Base-by-base conservation (phyloP, 2,888 invertebrate species). In the Platynereis dumerilii region DNA sequence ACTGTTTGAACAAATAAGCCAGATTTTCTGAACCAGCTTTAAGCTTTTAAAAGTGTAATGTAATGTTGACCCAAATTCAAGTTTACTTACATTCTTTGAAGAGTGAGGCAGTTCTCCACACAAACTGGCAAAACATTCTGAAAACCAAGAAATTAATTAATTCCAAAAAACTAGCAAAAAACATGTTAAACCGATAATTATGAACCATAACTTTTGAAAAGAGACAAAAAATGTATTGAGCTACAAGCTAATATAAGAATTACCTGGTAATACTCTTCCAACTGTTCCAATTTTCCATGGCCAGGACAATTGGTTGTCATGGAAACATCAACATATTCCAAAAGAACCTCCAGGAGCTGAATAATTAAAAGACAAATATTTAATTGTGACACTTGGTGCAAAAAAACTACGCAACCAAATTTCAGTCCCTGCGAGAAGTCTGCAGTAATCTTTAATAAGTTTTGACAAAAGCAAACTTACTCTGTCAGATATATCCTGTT, bases 31-130 rank as follows among this genome's bases (percentile, higher is more conserved):
- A n/a, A n/a, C n/a, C n/a, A n/a, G n/a, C n/a, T n/a, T n/a, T n/a
- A n/a, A n/a, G n/a, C n/a, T n/a, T n/a, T n/a, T n/a, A n/a, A n/a
- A n/a, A n/a, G n/a, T n/a, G n/a, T n/a, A n/a, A n/a, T n/a, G n/a
- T n/a, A n/a, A n/a, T n/a, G n/a, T n/a, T n/a, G n/a, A n/a, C n/a
- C n/a, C n/a, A n/a, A n/a, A n/a, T n/a, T n/a, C n/a, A 57, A 20
- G 26, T 22, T 10, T 29, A 29, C 87, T 86, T 84, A 88, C 88
- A 84, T 84, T 81, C 87, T 75, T 34, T 81, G 76, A 2, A 85
- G 74, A 52, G 78, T 73, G 2, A 85, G 75, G 68, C 84, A 84
- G 70, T 83, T 83, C 42, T 82, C 81, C 39, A 84, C 81, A 77
- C 83, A 83, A 2, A 81, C 78, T 29, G 83, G 82, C 22, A 83